Evolutionary conservation across 2,888 invertebrate genomes (phyloP), one percentile per base, ranked within the genome.

Genomic region (Eurytoma adleriae): DNA sequence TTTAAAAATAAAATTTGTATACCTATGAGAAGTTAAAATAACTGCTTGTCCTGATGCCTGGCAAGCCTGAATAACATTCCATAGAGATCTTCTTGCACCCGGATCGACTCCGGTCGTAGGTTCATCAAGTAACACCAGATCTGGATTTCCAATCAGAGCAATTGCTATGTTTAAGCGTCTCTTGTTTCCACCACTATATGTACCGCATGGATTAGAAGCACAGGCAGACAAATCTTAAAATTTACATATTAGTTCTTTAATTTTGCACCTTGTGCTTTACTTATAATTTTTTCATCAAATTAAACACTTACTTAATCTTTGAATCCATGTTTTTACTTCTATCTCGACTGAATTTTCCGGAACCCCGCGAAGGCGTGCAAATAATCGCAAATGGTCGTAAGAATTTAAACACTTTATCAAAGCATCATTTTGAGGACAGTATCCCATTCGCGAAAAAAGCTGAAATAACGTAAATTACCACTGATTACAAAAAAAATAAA

Each of bases 361-460:
- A 3, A 96, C 92, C 0, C 96, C 96, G 12, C 96, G 92, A 67
- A 97, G 90, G 24, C 93, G 91, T 3, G 95, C 95, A 91, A 96
- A 94, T 82, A 95, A 92, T 52, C 88, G 90, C 57, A 97, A 90
- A 86, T 95, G 95, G 88, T 96, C 94, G 78, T 92, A 90, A 0
- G 96, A 96, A 3, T 96, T 95, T 88, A 96, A 92, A 87, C 94
- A 94, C 79, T 93, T 93, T 87, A 96, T 95, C 71, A 97, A 91
- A 0, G 96, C 96, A 91, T 95, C 94, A 90, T 94, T 94, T 91
- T 98, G 97, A 0, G 97, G 97, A 89, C 97, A 98, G 91, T 97
- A 97, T n/a, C 97, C 96, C 85, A 97, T 93, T 67, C 67, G 67
- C 4, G 74, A 75, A 40, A 66, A 59, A 59, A 54, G 59, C 71